Evolutionary conservation across 2,888 invertebrate genomes (phyloP), one percentile per base, ranked within the genome.

Genomic region (Mesopsocus fuscifrons): DNA sequence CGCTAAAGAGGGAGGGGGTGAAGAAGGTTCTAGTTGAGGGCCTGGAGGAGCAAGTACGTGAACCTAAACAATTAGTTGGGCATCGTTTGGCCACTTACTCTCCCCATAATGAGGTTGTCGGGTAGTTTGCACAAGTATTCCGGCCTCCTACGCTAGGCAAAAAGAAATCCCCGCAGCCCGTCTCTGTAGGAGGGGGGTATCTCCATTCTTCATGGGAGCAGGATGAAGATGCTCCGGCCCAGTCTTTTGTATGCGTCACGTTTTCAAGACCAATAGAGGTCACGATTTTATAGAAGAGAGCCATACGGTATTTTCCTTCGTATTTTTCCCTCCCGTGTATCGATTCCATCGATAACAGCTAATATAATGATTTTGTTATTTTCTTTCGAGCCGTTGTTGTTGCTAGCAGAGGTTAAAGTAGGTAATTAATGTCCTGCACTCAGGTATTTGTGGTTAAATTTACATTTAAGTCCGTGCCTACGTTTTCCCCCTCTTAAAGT

Each of bases 381-480:
- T 38, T 38, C 8, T 16, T 33, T 9, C 9, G n/a, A n/a, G n/a
- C n/a, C 32, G 9, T 41, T 42, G 23, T 42, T 16, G 3, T 42
- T 31, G n/a, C n/a, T 26, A 6, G 26, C 26, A 9, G 26, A 26
- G 26, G 26, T 26, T 11, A 26, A 26, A 26, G 6, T 6, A 2
- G 41, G 30, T 8, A 18, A 6, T 18, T 42, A 33, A 44, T 41
- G 38, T 34, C 6, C 21, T 43, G 35, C 43, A 41, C 50, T 42
- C 31, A 46, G 16, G n/a, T 34, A 11, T 33, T 30, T 9, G n/a
- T 33, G 15, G 15, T 30, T 41, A 40, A 16, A 40, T n/a, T 15
- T 23, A 35, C 41, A 32, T 44, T 32, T n/a, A n/a, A n/a, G n/a
- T n/a, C n/a, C n/a, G n/a, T n/a, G n/a, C n/a, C n/a, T n/a, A n/a